A percentile compares a stretch with the other conserved stretches of the same genome.
These are phyloP conservation scores for Nephila pilipes DNA, from an alignment of 1,140 invertebrate genomes.

Conservation along the genomic window DNA sequence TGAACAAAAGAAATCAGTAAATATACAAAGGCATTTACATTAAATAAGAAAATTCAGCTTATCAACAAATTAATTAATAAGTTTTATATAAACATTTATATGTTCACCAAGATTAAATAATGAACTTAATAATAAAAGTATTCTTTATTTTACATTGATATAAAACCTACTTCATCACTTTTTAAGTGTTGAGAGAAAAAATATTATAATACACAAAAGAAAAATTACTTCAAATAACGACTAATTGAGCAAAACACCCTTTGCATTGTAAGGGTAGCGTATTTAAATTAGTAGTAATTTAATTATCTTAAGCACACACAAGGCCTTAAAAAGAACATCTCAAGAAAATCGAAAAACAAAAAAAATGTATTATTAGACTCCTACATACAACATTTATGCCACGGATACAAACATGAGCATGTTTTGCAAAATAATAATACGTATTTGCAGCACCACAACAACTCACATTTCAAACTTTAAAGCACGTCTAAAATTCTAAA, in stretches of 20 bases:
- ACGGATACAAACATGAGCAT: slow-evolving; percentile 10
- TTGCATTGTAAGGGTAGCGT: neutral
- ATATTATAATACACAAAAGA: neutral
- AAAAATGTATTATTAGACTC: neutral
- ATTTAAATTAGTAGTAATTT: neutral
- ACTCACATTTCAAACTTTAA: neutral
- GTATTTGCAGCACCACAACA: neutral
- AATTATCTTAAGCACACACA: neutral
- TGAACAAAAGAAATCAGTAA: too few species aligned
- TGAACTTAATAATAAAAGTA: too few species aligned
- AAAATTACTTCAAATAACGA: neutral
- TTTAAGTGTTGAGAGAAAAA: too few species aligned
- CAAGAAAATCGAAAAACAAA: neutral
- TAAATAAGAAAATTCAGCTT: too few species aligned
- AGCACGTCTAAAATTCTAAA: neutral
- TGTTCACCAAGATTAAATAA: too few species aligned
- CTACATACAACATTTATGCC: slow-evolving; percentile 16
- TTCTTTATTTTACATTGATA: too few species aligned
- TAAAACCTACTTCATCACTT: too few species aligned
- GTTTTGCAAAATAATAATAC: slow-evolving; percentile 30
- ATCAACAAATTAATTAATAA: too few species aligned
- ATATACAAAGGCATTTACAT: too few species aligned
- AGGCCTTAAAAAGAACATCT: neutral
- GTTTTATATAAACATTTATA: too few species aligned
- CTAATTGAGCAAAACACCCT: slow-evolving; percentile 1